Base-by-base conservation (phyloP, 2,888 invertebrate species). In the Heliconius charithonia region DNA sequence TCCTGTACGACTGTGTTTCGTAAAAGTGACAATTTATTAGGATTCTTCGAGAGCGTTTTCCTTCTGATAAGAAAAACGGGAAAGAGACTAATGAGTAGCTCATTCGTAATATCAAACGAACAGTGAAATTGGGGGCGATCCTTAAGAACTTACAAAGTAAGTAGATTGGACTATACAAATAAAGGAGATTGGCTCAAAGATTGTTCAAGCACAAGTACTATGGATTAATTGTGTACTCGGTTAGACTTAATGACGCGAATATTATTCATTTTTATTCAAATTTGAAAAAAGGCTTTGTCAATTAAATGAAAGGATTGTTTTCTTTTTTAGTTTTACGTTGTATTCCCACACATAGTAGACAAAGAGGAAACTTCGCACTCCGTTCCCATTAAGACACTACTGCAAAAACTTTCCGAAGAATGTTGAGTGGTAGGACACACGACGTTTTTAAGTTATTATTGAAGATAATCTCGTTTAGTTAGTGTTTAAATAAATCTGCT, bases 51-150 rank as follows among this genome's bases (percentile, higher is more conserved):
- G 73, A 76, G 74, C 78, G 74, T 78, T 80, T 80, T 76, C 76
- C 59, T 72, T 27, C 71, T 74, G 80, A 79, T 80, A 80, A 79
- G 66, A 80, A 75, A 78, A 80, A 77, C 70, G 79, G 70, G 56
- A 67, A 59, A 77, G 71, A 76, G 78, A 79, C 74, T 77, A 81
- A 81, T 82, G 79, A 81, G 78, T 25, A 74, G 51, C 70, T 78
- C 78, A 80, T 80, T 75, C 59, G 70, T 75, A 80, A 80, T 77
- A 81, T 76, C 79, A 77, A 82, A 76, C 81, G 80, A 77, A 79
- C 72, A 80, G 79, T 81, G 73, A 82, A 82, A 82, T 82, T 81
- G 81, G 79, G 69, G 78, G 63, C 78, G 56, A 80, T 70, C 59
- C 78, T 72, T 63, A 70, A 76, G 75, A 77, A 81, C 77, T 80